Conservation (phyloP, 2,888 invertebrate genomes). For the Gasteruption jaculator region DNA sequence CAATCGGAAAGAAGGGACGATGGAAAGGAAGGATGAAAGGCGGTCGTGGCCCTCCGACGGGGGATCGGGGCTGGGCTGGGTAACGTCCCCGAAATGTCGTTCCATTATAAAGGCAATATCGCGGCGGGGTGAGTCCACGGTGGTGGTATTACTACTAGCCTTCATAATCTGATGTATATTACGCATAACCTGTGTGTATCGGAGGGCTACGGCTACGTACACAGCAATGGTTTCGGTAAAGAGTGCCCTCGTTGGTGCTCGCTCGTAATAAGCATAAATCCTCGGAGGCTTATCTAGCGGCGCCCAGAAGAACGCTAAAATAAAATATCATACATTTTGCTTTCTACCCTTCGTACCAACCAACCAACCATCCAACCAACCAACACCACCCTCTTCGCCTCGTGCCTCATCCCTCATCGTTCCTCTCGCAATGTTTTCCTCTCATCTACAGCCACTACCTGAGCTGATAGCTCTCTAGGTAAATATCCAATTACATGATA, state of each 20-base stretch:
- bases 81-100: constrained; percentile 30
- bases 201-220: constrained; percentile 22
- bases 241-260: constrained; percentile 33
- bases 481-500: too few species aligned
- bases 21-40: too few species aligned
- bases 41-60: too few species aligned
- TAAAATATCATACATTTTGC: constrained; percentile 50
- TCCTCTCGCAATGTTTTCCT: not conserved
- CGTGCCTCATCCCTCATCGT: constrained; percentile 2
- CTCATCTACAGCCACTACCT: too few species aligned
- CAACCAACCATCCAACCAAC: constrained; percentile 15
- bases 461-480: too few species aligned
- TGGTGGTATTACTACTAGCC: constrained; percentile 33
- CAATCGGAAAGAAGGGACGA: too few species aligned
- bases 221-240: constrained; percentile 38
- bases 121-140: constrained; percentile 29
- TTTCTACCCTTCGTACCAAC: constrained; percentile 35
- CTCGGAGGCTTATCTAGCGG: constrained; percentile 49
- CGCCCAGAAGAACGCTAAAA: constrained; percentile 50
- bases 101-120: constrained; percentile 43
- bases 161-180: constrained; percentile 43
- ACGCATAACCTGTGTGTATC: constrained; percentile 31
- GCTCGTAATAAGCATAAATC: constrained; percentile 51
- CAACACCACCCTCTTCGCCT: constrained; percentile 15
- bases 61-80: too few species aligned